Percentiles rank a stretch among this genome's conserved stretches.
Evolutionary conservation across 2,113 vertebrate genomes (phyloP).

Genomic region (Tachysurus fulvidraco): DNA sequence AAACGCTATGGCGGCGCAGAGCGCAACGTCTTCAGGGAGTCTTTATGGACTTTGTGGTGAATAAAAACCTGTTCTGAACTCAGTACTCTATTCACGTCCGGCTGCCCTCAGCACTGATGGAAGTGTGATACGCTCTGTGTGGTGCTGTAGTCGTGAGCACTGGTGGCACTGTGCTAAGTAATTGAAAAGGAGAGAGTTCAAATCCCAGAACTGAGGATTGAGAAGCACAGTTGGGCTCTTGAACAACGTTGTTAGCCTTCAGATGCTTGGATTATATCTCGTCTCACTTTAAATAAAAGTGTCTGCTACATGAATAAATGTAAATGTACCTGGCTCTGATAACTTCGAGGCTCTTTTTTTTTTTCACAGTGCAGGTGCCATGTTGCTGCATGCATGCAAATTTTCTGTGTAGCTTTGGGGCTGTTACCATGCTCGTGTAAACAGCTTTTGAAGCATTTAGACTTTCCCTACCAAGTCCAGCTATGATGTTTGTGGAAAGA

Average conservation of each 20-base stretch:
- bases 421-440: too few relatives aligned
- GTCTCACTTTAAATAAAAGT: constrained; percentile 6
- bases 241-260: neutral
- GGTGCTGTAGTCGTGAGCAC: neutral
- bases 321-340: neutral
- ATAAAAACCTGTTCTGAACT: neutral
- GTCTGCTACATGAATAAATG: constrained; percentile 19
- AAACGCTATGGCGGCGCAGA: neutral
- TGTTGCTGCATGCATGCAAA: constrained; percentile 5
- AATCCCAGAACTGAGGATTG: constrained; percentile 18
- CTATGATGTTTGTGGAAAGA: neutral
- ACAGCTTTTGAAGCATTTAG: neutral
- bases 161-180: neutral
- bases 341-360: neutral
- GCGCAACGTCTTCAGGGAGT: neutral
- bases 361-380: neutral
- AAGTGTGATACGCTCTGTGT: neutral
- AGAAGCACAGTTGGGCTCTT: neutral
- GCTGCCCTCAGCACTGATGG: neutral
- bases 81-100: neutral
- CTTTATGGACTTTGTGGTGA: neutral
- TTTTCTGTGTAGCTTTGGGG: neutral
- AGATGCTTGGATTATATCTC: constrained; percentile 4
- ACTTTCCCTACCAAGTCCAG: neutral
- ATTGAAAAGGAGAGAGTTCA: constrained; percentile 9